Conservation (phyloP, 2,113 vertebrate genomes). For the Ictalurus furcatus region DNA sequence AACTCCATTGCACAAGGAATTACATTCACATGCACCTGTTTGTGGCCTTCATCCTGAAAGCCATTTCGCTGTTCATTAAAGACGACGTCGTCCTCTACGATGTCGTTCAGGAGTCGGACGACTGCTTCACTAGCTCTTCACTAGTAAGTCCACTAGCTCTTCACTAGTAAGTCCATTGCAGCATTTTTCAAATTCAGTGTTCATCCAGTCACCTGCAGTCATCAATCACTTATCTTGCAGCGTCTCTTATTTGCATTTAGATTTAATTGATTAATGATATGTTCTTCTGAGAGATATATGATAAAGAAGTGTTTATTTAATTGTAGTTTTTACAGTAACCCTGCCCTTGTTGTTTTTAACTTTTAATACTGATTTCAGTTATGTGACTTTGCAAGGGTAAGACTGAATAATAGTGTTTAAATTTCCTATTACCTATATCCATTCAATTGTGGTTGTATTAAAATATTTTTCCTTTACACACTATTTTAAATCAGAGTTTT, state of each 20-base stretch:
- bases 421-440: background rate
- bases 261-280: background rate
- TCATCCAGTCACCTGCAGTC: background rate
- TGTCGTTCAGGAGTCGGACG: slow-evolving; percentile 73
- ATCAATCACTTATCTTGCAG: background rate
- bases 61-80: slow-evolving; percentile 88
- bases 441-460: background rate
- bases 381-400: background rate
- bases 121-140: slow-evolving; percentile 69
- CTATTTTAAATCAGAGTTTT: background rate
- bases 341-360: background rate
- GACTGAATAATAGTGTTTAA: background rate
- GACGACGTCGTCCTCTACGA: slow-evolving; percentile 91
- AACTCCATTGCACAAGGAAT: slow-evolving; percentile 92
- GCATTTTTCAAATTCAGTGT: background rate
- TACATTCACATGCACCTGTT: slow-evolving; percentile 96
- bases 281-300: background rate
- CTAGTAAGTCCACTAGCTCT: too few relatives aligned
- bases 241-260: background rate
- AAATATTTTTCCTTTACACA: background rate
- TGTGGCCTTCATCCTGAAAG: slow-evolving; percentile 91
- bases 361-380: background rate
- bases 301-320: background rate
- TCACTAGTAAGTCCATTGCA: slow-evolving; percentile 30
- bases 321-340: background rate